Evolutionary conservation across 92 coral and sea anemone species (phyloP), one percentile per base, ranked within the genome.

Genomic region (Phenganax marumi): DNA sequence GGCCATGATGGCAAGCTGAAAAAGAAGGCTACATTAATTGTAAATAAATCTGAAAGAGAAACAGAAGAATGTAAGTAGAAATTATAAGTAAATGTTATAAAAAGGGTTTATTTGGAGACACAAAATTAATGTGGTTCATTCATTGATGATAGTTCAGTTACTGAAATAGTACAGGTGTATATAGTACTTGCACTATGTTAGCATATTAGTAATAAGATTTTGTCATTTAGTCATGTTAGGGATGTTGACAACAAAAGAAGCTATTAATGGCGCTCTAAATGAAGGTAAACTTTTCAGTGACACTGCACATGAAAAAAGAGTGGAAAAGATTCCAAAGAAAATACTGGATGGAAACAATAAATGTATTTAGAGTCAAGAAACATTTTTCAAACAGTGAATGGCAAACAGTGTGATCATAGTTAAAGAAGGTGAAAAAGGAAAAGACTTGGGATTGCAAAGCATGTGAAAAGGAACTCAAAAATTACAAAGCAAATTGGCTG

Each of bases 361-460:
- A 84, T 24, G 47, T 84, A 77, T 84, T 26, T 46, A 43, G 83
- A 23, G 87, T 84, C 13, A 84, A 84, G 57, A 84, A 66, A 76
- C 65, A 76, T 77, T 84, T 73, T 47, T n/a, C 84, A 63, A 76
- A 43, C 62, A 24, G 65, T 66, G 85, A 48, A 25, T 81, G 78
- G 85, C 21, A 81, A 81, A 68, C 52, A 51, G 26, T 81, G 66
- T 23, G 50, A 33, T 23, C 5, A 19, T 68, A 62, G 70, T 11
- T 77, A 39, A 76, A 49, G 39, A 21, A 54, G 77, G 70, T 76
- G 9, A 72, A 77, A 50, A 76, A 63, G 77, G 83, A 84, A 77
- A 84, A 76, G 16, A 84, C 52, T 58, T 84, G 87, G 87, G 76
- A 77, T 48, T 84, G 84, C 48, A 84, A 84, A n/a, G 62, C 84